Evolutionary conservation across 1,140 invertebrate species (phyloP), one percentile per base, ranked within the genome.

Genomic region (Bombus superbus): DNA sequence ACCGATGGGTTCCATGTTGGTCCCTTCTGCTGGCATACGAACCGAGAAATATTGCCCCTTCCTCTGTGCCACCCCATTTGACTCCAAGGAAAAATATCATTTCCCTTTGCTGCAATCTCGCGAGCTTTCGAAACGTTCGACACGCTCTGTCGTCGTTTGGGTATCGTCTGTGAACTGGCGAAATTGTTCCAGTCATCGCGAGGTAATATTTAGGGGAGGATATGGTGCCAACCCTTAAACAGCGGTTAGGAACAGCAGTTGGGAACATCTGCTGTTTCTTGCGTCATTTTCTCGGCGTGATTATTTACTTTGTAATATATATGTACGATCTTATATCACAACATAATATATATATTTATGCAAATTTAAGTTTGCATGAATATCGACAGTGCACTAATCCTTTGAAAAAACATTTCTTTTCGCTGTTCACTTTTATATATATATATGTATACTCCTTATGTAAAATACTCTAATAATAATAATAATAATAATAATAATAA

Each of bases 1-100:
- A 72, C 25, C 44, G 72, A 77, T 76, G 81, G 81, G 59, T 75
- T 44, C 57, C 57, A 74, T 28, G 71, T 28, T 74, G 57, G 57
- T 35, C 81, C 72, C 42, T 83, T 77, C 59, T 53, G 44, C 47
- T 13, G 47, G 18, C 25, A 42, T 35, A 73, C 81, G 71, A 57
- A 32, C 22, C n/a, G 38, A 47, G 66, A 71, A 79, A 84, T 71
- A 78, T 84, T 62, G 69, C 83, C 42, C 83, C 57, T 72, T n/a
- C 2, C 47, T 53, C 18, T 0, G n/a, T 42, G 28, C 11, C 4
- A n/a, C 64, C 35, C 72, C 35, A 13, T 44, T 53, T 62, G 32
- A 47, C 59, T 28, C 38, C 0, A n/a, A 32, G n/a, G 44, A 66
- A 32, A 84, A 79, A 84, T 84, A 72, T 79, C 76, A 28, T 57